Evolutionary conservation across 2,888 invertebrate species (phyloP), one percentile per base, ranked within the genome.

Genomic region (Polydrusus cervinus): DNA sequence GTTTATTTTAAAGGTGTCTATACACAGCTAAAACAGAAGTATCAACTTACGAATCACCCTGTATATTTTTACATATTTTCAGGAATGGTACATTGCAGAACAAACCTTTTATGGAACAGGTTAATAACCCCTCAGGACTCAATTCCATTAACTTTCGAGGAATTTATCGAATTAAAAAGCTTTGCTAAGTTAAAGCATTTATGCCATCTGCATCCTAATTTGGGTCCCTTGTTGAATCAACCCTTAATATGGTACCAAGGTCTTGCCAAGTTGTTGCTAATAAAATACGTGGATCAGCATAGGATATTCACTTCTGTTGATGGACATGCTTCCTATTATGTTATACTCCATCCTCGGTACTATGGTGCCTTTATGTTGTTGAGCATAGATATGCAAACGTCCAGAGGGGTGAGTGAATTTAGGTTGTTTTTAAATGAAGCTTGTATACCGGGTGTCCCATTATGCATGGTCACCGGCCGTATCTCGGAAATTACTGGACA

Each of bases 91-190:
- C 91, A 93, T 82, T 93, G 93, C 83, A 87, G 92, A 62, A 90
- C 92, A 45, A 92, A 93, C 84, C 86, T 90, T n/a, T 86, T 93
- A 5, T 94, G 94, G 94, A 91, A 92, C 79, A 89, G 92, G 81
- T 86, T 94, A 69, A 85, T 92, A n/a, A 85, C 86, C 55, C 86
- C 84, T 45, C 88, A 88, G 75, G 89, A 88, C 65, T 84, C 85
- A 47, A 87, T 85, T 72, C 83, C 85, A 57, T 87, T 93, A 83
- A 89, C 87, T 6, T 92, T 90, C 80, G 85, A 86, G 1, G 93
- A 93, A 84, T 92, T 93, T 80, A 86, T 88, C 62, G 93, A 93
- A 84, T 85, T 94, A 60, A 89, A 92, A 79, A 87, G 88, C 20
- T 85, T 92, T 49, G 92, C 93, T 0, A 87, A 88, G 64, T 87